Base-by-base conservation (phyloP, 2,797 vertebrate species). In the Catharus ustulatus region DNA sequence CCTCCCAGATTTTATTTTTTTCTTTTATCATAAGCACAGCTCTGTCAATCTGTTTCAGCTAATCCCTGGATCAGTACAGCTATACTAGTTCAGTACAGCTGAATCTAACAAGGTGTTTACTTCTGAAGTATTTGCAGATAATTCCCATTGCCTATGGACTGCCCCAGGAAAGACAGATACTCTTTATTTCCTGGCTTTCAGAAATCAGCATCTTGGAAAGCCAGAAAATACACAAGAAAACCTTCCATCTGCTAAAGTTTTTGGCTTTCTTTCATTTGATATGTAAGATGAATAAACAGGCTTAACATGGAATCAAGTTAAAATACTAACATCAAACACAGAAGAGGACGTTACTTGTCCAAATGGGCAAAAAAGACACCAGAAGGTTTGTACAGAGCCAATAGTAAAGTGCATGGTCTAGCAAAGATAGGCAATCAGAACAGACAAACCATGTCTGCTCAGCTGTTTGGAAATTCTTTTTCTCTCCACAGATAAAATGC, bases 281-380 rank as follows among this genome's bases (percentile, higher is more conserved):
- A 58, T 63, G 30, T 45, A 82, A 89, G 42, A 85, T 83, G 74
- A 92, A 83, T 84, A 95, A 94, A 93, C 22, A 91, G 18, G 58
- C 58, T 95, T 89, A 93, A 57, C 30, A 45, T 22, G 29, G n/a
- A 92, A 91, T 66, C 62, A 81, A 75, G 62, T 52, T 83, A 54
- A 93, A 95, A 92, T 93, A 49, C 62, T 75, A 87, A 92, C 69
- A 89, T 91, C 75, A 96, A 91, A 91, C 78, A 94, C 19, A 78
- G 84, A 88, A 62, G 57, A 74, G 40, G 29, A 76, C 36, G 6
- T n/a, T 84, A 9, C 48, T 26, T 67, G 62, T 81, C 85, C 73
- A 91, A 87, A 91, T 45, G 51, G n/a, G 54, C 58, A 91, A 88
- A 93, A 74, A 34, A 90, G 40, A 48, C 36, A 84, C 30, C 73